Percentiles rank a stretch among this genome's conserved stretches.
Conservation (phyloP, 2,888 invertebrate species). For the Andrena flavipes region DNA sequence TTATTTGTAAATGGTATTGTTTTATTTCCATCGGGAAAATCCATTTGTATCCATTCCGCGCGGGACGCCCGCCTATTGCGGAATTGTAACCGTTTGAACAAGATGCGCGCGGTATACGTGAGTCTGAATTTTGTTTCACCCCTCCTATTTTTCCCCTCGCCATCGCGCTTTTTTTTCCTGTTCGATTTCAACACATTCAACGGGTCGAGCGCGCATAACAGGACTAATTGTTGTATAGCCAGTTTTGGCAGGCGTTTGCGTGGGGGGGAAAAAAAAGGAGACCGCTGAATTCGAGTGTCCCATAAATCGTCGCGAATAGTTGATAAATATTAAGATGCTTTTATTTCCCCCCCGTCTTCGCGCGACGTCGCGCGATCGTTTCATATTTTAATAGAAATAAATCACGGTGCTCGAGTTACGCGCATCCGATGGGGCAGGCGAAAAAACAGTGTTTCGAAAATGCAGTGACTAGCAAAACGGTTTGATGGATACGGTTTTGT, state of each 20-base stretch:
- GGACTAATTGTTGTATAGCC: constrained; percentile 62
- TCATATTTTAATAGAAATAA: constrained; percentile 48
- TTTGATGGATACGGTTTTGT: constrained; percentile 42
- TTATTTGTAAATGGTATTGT: constrained; percentile 61
- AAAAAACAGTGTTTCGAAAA: constrained; percentile 50
- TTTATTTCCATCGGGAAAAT: constrained; percentile 57
- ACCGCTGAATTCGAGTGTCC: constrained; percentile 35
- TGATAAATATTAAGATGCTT: constrained; percentile 58
- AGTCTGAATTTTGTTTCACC: constrained; percentile 40
- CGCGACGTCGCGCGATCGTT: constrained; percentile 3
- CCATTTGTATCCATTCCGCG: constrained; percentile 59
- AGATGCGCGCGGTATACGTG: constrained; percentile 55
- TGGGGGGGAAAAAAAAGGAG: constrained; percentile 41
- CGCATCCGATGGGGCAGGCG: constrained; percentile 9
- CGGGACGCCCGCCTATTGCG: constrained; percentile 53
- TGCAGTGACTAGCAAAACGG: constrained; percentile 29
- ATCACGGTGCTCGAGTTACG: constrained; percentile 16
- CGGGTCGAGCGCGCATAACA: constrained; percentile 54
- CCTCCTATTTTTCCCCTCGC: not conserved
- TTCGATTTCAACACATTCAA: constrained; percentile 52
- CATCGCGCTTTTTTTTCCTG: constrained; percentile 4
- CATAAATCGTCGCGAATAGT: constrained; percentile 56
- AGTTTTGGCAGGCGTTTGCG: constrained; percentile 56
- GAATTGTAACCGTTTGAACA: constrained; percentile 63
- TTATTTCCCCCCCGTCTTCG: constrained; percentile 37